Conservation (phyloP, 2,797 vertebrate genomes). For the Myripristis murdjan region DNA sequence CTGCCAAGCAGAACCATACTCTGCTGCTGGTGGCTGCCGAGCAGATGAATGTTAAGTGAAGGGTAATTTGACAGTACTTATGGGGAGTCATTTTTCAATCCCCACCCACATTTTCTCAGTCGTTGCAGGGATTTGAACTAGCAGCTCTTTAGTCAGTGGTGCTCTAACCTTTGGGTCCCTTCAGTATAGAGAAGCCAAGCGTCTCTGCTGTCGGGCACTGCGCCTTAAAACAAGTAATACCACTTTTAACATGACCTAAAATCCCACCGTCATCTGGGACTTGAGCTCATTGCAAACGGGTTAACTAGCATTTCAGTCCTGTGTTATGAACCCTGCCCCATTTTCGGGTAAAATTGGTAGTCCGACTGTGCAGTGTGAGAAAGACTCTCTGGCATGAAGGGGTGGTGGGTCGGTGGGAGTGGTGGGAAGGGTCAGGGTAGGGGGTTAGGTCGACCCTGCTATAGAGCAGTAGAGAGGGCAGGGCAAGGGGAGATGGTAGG, state of each 20-base stretch:
- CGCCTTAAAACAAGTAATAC: too few relatives aligned
- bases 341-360: too few relatives aligned
- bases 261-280: too few relatives aligned
- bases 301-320: too few relatives aligned
- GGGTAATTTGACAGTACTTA: not conserved
- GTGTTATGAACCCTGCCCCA: conserved; percentile 7
- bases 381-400: conserved; percentile 30
- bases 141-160: too few relatives aligned
- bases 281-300: too few relatives aligned
- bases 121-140: conserved; percentile 17
- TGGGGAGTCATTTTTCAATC: conserved; percentile 1
- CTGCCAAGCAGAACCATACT: too few relatives aligned
- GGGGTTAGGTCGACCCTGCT: conserved; percentile 64
- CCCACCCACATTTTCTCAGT: conserved; percentile 12
- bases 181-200: too few relatives aligned
- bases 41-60: not conserved
- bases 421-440: conserved; percentile 44
- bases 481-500: conserved; percentile 12
- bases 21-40: not conserved
- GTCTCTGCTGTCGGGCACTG: too few relatives aligned
- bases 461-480: conserved; percentile 44
- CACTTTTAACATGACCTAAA: too few relatives aligned
- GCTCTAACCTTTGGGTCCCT: conserved; percentile 22
- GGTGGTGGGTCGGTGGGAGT: too few relatives aligned
- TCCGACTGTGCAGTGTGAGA: conserved; percentile 57